These are phyloP conservation scores for Peromyscus leucopus DNA, from an alignment of 2,113 vertebrate genomes.

Conservation along the genomic window DNA sequence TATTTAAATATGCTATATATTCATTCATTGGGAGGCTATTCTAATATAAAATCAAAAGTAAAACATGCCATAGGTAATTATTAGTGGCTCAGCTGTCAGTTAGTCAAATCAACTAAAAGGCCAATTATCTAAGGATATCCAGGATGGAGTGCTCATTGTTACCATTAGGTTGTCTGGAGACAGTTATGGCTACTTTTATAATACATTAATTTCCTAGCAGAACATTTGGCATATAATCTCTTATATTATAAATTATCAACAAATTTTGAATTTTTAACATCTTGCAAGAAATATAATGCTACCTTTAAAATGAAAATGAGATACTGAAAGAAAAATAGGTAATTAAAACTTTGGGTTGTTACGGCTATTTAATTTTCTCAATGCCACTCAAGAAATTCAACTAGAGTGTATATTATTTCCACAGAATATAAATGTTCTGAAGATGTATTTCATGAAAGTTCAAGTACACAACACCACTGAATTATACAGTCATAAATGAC, in stretches of 20 bases:
- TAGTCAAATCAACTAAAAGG: conserved; percentile 92
- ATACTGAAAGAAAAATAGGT: conserved; percentile 45
- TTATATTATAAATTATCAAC: conserved; percentile 68
- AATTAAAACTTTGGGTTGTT: conserved; percentile 26
- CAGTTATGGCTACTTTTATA: conserved; percentile 72
- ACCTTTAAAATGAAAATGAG: conserved; percentile 44
- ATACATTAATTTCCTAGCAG: conserved; percentile 88
- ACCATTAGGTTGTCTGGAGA: conserved; percentile 82
- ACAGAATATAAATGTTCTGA: background rate
- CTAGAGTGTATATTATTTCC: background rate
- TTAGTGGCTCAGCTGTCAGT: conserved; percentile 89
- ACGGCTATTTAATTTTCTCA: conserved; percentile 2
- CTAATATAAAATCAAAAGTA: conserved; percentile 85
- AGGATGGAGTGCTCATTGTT: conserved; percentile 89
- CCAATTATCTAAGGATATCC: conserved; percentile 92
- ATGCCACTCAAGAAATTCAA: conserved; percentile 60
- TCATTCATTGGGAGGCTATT: conserved; percentile 84
- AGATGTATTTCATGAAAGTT: background rate
- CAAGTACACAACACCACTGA: background rate
- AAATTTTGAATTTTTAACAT: conserved; percentile 63
- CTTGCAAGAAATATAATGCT: conserved; percentile 27
- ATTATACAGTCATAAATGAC: background rate
- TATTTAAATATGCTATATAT: conserved; percentile 80
- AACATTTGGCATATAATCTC: conserved; percentile 83
- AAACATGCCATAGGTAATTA: conserved; percentile 90